Conservation (phyloP, 2,113 vertebrate species). For the Baryphthengus martii region DNA sequence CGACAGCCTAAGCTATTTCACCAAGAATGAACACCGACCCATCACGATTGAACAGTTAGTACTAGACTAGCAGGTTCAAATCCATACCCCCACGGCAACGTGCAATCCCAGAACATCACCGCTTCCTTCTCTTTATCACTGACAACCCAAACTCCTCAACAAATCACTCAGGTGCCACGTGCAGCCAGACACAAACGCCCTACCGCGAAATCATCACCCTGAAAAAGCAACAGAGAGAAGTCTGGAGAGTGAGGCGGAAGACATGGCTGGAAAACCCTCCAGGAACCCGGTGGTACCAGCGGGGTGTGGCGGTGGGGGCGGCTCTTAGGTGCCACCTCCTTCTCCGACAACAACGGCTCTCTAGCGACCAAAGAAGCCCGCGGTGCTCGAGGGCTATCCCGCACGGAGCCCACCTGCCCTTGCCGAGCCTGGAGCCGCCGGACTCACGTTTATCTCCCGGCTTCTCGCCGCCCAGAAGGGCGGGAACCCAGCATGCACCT, state of each 20-base stretch:
- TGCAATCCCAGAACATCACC: fast-evolving
- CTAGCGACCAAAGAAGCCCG: no score
- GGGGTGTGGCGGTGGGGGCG: not conserved
- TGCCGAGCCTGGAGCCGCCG: not conserved
- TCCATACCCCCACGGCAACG: fast-evolving
- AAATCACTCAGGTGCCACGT: fast-evolving
- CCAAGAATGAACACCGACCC: not conserved
- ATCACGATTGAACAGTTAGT: fast-evolving
- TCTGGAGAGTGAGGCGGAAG: fast-evolving
- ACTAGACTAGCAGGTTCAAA: not conserved
- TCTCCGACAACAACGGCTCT: not conserved
- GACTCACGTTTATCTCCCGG: not conserved
- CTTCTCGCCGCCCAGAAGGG: not conserved
- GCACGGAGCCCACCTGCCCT: not conserved
- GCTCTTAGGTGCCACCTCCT: not conserved
- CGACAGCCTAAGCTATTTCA: not conserved
- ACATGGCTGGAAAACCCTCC: fast-evolving
- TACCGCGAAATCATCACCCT: fast-evolving
- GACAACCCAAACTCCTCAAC: no score
- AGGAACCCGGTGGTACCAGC: not conserved
- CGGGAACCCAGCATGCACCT: not conserved
- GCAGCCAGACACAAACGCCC: not conserved
- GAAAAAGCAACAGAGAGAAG: not conserved
- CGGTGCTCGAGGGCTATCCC: not conserved
- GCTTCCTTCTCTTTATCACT: not conserved